Base-by-base conservation (phyloP, 2,113 vertebrate species). In the Alligator mississippiensis region DNA sequence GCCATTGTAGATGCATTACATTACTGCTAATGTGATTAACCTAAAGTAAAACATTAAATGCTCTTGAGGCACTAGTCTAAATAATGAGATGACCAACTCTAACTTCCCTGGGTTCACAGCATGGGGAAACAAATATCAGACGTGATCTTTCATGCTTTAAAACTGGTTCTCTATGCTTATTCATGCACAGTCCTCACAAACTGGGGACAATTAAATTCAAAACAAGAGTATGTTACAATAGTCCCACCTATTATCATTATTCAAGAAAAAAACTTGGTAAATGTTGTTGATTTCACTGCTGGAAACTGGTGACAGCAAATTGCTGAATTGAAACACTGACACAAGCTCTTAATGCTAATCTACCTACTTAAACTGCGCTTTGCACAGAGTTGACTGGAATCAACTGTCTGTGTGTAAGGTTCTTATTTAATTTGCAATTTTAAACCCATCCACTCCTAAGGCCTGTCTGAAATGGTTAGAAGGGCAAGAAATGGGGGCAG, bases 1-100 rank as follows among this genome's bases (percentile, higher is more conserved):
- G 84, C 54, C 38, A 14, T 54, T 66, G 60, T 38, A 88, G 47
- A 72, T 59, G 17, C 62, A 84, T 90, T 91, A 77, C 76, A 72
- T 95, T 94, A 94, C 66, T 87, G 70, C 57, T 90, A 78, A 94
- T 80, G 74, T 80, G 92, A 95, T 97, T 93, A 96, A 95, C 63
- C 80, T 55, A 80, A 92, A 93, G 80, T 85, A 89, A 97, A 94
- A 93, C 57, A 89, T 77, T 34, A 85, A 92, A 84, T 85, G 68
- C 63, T 94, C 89, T 74, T 60, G 80, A 92, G 89, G 58, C 62
- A 92, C 91, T 77, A 59, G 54, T 93, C 66, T 88, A 93, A 94
- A 78, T 85, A 88, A 82, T 30, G 30, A 90, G 54, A 89, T 90
- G 82, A 84, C 81, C 88, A 78, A 4, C 55, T 95, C 64, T 19